These are phyloP conservation scores for Drosophila cardini DNA, from an alignment of 1,140 invertebrate genomes.

Conservation along the genomic window DNA sequence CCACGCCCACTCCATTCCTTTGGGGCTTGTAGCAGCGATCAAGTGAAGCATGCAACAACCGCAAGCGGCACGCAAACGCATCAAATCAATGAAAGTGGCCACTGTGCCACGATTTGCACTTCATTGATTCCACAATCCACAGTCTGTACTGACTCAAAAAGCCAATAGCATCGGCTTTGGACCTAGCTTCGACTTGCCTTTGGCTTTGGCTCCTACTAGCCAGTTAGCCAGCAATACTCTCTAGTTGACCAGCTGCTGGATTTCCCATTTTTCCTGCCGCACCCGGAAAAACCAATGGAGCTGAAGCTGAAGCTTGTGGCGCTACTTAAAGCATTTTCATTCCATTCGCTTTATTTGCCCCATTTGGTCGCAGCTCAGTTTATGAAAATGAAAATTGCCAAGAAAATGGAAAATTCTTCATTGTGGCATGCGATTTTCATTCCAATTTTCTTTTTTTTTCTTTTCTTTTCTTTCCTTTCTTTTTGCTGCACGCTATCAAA, in stretches of 20 bases:
- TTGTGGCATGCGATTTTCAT: slow-evolving; percentile 3
- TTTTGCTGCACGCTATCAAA: slow-evolving; percentile 36
- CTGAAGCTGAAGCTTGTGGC: slow-evolving; percentile 38
- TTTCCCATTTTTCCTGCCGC: slow-evolving; percentile 13
- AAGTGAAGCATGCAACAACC: slow-evolving; percentile 76
- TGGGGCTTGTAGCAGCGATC: slow-evolving; percentile 43
- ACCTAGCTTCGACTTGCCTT: too few species aligned
- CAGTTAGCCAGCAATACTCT: not conserved
- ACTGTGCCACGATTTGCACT: slow-evolving; percentile 73
- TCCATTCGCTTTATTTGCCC: slow-evolving; percentile 59
- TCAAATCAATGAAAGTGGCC: slow-evolving; percentile 80
- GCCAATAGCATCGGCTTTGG: not conserved
- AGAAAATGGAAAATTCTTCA: slow-evolving; percentile 61
- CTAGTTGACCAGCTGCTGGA: slow-evolving; percentile 6
- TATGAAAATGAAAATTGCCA: slow-evolving; percentile 75
- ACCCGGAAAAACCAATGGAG: slow-evolving; percentile 29
- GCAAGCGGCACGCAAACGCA: slow-evolving; percentile 79
- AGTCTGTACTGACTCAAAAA: slow-evolving; percentile 1
- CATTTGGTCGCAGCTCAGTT: slow-evolving; percentile 46
- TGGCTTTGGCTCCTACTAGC: too few species aligned
- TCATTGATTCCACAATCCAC: slow-evolving; percentile 63
- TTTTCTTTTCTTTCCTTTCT: slow-evolving; percentile 11
- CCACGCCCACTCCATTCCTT: not conserved
- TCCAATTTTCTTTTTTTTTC: slow-evolving; percentile 29
- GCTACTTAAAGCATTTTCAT: slow-evolving; percentile 62